Base-by-base conservation (phyloP, 2,113 vertebrate species). In the Oncorhynchus mykiss region DNA sequence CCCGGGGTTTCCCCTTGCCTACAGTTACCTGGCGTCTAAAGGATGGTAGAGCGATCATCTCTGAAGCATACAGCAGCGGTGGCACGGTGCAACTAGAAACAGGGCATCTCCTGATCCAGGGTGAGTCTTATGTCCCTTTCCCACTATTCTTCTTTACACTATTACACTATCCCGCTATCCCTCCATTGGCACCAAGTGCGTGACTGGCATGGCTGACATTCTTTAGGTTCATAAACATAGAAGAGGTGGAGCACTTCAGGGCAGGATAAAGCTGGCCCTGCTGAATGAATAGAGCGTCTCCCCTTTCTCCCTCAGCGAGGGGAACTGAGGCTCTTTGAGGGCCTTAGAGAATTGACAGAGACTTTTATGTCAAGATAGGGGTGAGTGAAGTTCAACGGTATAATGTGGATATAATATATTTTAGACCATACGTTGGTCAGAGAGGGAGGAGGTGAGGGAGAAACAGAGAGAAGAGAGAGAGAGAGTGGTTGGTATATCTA, bases 91-190 rank as follows among this genome's bases (percentile, higher is more conserved):
- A 88, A 66, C 82, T 88, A 3, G 88, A 93, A 20, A 82, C 88
- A 0, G 94, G 94, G 2, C 86, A 91, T 78, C 93, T 98, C 73
- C 86, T 93, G 82, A 94, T 97, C 12, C 82, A 94, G 76, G 93
- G 96, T 98, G 94, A 96, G 96, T 90, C 83, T 51, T 65, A 22
- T 14, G 5, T 48, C 34, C 20, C 20, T 4, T 39, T 24, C 34
- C 5, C 68, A 9, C 39, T 20, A 22, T 34, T 31, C 34, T 2
- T 34, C 12, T 1, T 48, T 31, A 29, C 39, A 45, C 67, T 45
- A 20, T 18, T 34, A 22, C 27, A 14, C 13, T 18, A n/a, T 64
- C n/a, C 9, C 8, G 0, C 67, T 3, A 5, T 24, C 67, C 65
- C 67, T 68, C 67, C 67, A 4, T 39, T 39, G 18, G 29, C 5